Conservation (phyloP, 2,113 vertebrate genomes). For the Ceyx cyanopectus region DNA sequence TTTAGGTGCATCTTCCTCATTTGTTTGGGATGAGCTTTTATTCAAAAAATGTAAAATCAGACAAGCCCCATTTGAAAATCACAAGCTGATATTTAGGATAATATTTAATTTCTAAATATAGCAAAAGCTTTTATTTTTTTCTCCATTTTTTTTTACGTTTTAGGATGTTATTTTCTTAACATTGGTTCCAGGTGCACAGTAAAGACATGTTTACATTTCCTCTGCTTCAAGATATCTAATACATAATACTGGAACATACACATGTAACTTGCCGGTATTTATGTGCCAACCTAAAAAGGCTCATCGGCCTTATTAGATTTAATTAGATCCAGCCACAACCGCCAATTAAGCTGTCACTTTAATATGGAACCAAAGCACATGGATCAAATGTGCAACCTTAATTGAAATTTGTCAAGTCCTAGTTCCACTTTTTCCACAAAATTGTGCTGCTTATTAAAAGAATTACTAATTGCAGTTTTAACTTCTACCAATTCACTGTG, state of each 20-base stretch:
- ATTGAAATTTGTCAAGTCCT: slow-evolving; percentile 42
- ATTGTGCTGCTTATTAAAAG: background rate
- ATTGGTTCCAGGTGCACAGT: background rate
- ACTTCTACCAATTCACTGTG: background rate
- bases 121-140: background rate
- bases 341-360: slow-evolving; percentile 60
- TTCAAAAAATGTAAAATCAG: background rate
- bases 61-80: background rate
- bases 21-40: background rate
- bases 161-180: background rate
- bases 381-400: slow-evolving; percentile 38
- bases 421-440: slow-evolving; percentile 4
- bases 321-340: slow-evolving; percentile 58
- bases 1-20: background rate
- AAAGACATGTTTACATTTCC: background rate
- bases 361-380: slow-evolving; percentile 29
- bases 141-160: background rate
- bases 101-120: background rate
- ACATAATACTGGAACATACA: slow-evolving; percentile 2
- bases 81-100: background rate
- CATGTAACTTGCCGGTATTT: slow-evolving; percentile 20
- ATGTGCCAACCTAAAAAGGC: slow-evolving; percentile 27
- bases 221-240: background rate
- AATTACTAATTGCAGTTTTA: background rate
- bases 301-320: slow-evolving; percentile 53